Percentiles rank a stretch among this genome's conserved stretches.
Conservation (phyloP, 2,888 invertebrate species). For the Archips crataeganus region DNA sequence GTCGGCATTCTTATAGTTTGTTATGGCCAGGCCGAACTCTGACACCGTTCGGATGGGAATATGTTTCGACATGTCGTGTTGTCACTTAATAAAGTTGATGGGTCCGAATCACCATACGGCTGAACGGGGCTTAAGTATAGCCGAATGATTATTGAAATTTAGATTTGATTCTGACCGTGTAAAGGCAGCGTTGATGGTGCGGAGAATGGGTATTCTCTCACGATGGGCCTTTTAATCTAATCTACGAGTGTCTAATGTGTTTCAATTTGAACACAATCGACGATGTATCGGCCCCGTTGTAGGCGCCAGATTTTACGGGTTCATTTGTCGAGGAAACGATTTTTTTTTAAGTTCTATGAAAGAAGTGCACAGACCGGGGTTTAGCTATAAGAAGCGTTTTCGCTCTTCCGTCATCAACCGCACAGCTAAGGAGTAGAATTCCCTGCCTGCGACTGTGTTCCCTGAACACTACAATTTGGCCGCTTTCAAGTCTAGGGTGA, state of each 20-base stretch:
- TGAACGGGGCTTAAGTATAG: constrained; percentile 15
- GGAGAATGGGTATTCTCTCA: constrained; percentile 16
- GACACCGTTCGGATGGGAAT: constrained; percentile 55
- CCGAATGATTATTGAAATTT: constrained; percentile 30
- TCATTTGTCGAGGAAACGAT: too few species aligned
- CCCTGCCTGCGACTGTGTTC: too few species aligned
- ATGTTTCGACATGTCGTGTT: constrained; percentile 39
- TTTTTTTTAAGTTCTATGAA: too few species aligned
- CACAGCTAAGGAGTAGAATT: too few species aligned
- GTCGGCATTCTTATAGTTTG: constrained; percentile 46
- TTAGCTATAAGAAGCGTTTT: too few species aligned
- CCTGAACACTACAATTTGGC: too few species aligned
- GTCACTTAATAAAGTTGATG: constrained; percentile 40
- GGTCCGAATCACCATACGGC: constrained; percentile 26
- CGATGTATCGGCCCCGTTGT: background rate
- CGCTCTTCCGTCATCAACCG: too few species aligned
- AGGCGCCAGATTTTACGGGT: background rate
- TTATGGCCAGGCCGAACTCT: constrained; percentile 57
- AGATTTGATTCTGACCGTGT: constrained; percentile 27
- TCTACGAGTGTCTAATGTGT: constrained; percentile 4
- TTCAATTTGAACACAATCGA: background rate
- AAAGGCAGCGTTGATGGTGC: constrained; percentile 4
- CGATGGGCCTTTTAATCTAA: constrained; percentile 19
- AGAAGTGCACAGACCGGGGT: too few species aligned
- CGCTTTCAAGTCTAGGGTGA: too few species aligned